Conservation (phyloP, 2,888 invertebrate species). For the Leptinotarsa tumamoca region DNA sequence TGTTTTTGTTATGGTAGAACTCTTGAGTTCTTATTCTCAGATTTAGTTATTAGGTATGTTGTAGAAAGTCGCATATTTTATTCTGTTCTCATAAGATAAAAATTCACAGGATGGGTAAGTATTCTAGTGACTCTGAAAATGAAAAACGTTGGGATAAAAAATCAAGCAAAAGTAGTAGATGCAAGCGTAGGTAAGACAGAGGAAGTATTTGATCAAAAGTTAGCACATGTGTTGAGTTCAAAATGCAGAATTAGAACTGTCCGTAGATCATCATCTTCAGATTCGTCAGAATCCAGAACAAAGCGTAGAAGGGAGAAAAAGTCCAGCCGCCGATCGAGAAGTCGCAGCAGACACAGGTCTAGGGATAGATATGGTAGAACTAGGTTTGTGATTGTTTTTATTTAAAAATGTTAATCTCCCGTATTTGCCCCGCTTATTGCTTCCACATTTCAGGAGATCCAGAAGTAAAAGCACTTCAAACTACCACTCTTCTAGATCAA, state of each 20-base stretch:
- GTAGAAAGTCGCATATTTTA: no score
- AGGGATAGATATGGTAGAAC: slow-evolving; percentile 57
- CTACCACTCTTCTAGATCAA: slow-evolving; percentile 54
- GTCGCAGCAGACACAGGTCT: slow-evolving; percentile 58
- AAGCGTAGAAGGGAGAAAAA: slow-evolving; percentile 53
- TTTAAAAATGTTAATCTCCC: background rate
- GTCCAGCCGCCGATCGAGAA: slow-evolving; percentile 55
- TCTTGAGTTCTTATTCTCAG: no score
- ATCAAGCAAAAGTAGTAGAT: slow-evolving; percentile 61
- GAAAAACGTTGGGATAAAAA: slow-evolving; percentile 62
- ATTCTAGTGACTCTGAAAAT: slow-evolving; percentile 65
- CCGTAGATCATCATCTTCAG: slow-evolving; percentile 62
- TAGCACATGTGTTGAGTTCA: slow-evolving; percentile 38
- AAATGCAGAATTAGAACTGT: slow-evolving; percentile 48
- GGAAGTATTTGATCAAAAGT: slow-evolving; percentile 41
- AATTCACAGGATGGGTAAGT: slow-evolving; percentile 63
- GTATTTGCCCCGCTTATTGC: background rate
- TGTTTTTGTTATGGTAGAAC: no score
- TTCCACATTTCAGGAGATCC: slow-evolving; percentile 49
- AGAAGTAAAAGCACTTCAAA: slow-evolving; percentile 54
- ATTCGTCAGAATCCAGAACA: slow-evolving; percentile 57
- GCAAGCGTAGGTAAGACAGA: slow-evolving; percentile 61
- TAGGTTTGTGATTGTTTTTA: slow-evolving; percentile 43
- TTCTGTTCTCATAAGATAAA: no score
- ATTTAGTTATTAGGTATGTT: no score